Percentiles rank a stretch among this genome's conserved stretches.
These are phyloP conservation scores for Drosophila littoralis DNA, from an alignment of 1,140 invertebrate genomes.

Conservation along the genomic window DNA sequence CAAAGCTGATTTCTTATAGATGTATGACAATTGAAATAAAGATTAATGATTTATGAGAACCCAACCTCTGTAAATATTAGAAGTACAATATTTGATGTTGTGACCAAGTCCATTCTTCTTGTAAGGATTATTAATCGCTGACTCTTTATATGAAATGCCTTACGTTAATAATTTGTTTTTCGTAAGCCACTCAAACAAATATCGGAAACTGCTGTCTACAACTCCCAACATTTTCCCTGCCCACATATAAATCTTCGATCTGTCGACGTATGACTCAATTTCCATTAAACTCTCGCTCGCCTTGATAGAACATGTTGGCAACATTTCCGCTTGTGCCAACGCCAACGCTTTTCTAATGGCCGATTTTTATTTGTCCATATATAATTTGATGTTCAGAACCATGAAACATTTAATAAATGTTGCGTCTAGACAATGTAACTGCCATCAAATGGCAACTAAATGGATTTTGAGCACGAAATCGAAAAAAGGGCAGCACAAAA, in stretches of 20 bases:
- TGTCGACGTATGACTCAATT: constrained; percentile 58
- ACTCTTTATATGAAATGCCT: background rate
- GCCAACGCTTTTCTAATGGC: constrained; percentile 49
- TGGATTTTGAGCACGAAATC: constrained; percentile 80
- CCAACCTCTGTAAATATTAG: too few relatives aligned
- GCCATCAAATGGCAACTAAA: constrained; percentile 81
- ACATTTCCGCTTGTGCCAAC: constrained; percentile 45
- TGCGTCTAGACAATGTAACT: constrained; percentile 83
- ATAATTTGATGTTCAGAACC: constrained; percentile 75
- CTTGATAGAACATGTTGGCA: constrained; percentile 38
- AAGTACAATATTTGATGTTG: too few relatives aligned
- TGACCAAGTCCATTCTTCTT: too few relatives aligned
- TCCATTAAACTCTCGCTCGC: constrained; percentile 27
- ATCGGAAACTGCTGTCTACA: background rate
- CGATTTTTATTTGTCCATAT: constrained; percentile 76
- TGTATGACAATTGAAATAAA: too few relatives aligned
- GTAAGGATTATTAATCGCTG: too few relatives aligned
- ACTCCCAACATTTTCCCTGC: background rate
- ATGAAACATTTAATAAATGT: constrained; percentile 83
- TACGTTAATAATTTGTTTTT: background rate
- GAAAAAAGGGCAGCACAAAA: constrained; percentile 42
- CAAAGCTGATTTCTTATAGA: too few relatives aligned
- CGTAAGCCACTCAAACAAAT: background rate
- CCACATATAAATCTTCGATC: constrained; percentile 31
- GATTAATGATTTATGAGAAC: too few relatives aligned